phyloP scores from a whole-genome alignment of 2,797 vertebrate genomes.

The Dendrocincla tyrannina region DNA sequence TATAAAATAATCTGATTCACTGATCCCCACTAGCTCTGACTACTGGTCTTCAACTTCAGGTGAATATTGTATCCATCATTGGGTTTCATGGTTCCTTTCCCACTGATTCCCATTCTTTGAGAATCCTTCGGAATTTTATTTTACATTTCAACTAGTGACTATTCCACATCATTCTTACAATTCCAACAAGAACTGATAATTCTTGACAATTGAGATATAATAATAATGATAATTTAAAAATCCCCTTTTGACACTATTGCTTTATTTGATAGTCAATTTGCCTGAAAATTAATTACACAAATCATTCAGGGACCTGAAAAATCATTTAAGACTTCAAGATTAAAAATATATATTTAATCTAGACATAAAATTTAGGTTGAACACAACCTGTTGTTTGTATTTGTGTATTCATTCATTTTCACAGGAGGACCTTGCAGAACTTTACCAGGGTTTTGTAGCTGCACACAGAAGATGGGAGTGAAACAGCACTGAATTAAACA shows the following conservation, averaged over 20 bases:
- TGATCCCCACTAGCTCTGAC: neutral
- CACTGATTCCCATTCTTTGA: neutral
- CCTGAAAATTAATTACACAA: neutral
- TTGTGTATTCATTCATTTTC: neutral
- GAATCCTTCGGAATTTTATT: neutral
- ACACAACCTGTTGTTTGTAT: neutral
- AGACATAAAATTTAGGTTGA: neutral
- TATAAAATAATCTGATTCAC: neutral
- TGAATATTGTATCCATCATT: neutral
- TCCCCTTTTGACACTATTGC: neutral
- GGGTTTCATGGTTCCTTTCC: neutral
- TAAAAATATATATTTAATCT: neutral
- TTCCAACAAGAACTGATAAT: neutral
- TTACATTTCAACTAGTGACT: neutral
- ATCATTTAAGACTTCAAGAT: neutral
- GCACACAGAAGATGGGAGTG: neutral
- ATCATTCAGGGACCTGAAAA: neutral
- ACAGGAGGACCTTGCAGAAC: neutral
- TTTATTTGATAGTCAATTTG: neutral
- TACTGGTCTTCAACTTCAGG: neutral
- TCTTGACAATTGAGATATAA: neutral
- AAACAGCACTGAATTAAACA: neutral
- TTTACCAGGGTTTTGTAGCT: neutral
- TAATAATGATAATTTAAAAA: neutral
- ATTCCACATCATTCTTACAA: neutral